Evolutionary conservation across 2,888 invertebrate species (phyloP).

Genomic region (Drosophila phalerata): DNA sequence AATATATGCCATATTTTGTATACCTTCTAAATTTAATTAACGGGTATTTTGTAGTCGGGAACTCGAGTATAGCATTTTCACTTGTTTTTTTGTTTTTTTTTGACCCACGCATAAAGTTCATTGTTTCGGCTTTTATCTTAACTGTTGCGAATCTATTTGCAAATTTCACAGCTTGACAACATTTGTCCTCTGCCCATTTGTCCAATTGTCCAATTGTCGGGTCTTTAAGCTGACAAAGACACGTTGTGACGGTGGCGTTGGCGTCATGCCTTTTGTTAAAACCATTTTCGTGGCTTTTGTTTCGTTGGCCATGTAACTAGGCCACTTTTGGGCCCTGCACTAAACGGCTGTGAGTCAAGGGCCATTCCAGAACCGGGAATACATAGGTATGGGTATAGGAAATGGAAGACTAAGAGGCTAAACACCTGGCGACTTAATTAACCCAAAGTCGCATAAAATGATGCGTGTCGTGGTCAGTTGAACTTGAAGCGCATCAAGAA

Average conservation of each 20-base stretch:
- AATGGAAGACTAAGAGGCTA: not conserved
- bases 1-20: no score
- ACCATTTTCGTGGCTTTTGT: slow-evolving; percentile 32
- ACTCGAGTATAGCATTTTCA: not conserved
- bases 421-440: slow-evolving; percentile 76
- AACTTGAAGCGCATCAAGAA: slow-evolving; percentile 54
- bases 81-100: not conserved
- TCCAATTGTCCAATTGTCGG: slow-evolving; percentile 67
- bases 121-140: slow-evolving; percentile 43
- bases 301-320: slow-evolving; percentile 49
- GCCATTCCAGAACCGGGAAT: slow-evolving; percentile 12
- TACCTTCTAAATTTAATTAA: not conserved
- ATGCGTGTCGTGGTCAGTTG: slow-evolving; percentile 69
- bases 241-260: slow-evolving; percentile 42
- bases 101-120: slow-evolving; percentile 39
- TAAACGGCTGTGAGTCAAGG: slow-evolving; percentile 7
- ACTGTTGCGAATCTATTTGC: slow-evolving; percentile 76
- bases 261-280: slow-evolving; percentile 30
- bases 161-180: slow-evolving; percentile 61
- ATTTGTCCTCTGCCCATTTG: slow-evolving; percentile 59
- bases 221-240: slow-evolving; percentile 67
- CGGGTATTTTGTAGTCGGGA: not conserved
- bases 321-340: slow-evolving; percentile 40
- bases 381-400: slow-evolving; percentile 24
- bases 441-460: slow-evolving; percentile 61